Conservation (phyloP, 2,797 vertebrate genomes). For the Lepus oiostolus region DNA sequence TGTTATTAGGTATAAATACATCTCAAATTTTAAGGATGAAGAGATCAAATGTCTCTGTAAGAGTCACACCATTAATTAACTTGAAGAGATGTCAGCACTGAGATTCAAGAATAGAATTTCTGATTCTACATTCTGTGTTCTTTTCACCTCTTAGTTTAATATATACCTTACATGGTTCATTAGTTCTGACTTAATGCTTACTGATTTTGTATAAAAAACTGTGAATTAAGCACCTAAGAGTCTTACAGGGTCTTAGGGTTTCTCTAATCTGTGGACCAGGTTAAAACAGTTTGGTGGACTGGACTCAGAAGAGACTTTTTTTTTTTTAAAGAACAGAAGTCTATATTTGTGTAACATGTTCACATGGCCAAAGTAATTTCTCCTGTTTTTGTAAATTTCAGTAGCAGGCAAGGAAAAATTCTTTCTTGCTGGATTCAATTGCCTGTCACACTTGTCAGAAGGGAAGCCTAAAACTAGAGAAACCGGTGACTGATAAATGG, state of each 20-base stretch:
- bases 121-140: background rate
- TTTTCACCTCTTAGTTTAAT: background rate
- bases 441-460: slow-evolving; percentile 1
- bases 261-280: slow-evolving; percentile 5
- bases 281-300: background rate
- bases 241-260: background rate
- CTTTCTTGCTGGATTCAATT: slow-evolving; percentile 41
- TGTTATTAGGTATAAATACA: background rate
- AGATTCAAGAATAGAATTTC: slow-evolving; percentile 36
- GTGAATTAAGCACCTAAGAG: background rate
- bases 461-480: background rate
- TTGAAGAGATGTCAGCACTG: slow-evolving; percentile 13
- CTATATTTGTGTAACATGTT: background rate
- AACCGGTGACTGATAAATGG: background rate
- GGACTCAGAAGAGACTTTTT: background rate
- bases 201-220: slow-evolving; percentile 20
- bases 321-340: background rate
- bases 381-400: slow-evolving; percentile 31
- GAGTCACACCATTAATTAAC: background rate
- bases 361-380: background rate
- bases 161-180: background rate
- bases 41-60: slow-evolving; percentile 30
- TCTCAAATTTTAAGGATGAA: background rate
- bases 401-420: slow-evolving; percentile 50
- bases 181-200: slow-evolving; percentile 10